phyloP scores from a whole-genome alignment of 92 coral and sea anemone genomes.

The Zoanthus solanderi region DNA sequence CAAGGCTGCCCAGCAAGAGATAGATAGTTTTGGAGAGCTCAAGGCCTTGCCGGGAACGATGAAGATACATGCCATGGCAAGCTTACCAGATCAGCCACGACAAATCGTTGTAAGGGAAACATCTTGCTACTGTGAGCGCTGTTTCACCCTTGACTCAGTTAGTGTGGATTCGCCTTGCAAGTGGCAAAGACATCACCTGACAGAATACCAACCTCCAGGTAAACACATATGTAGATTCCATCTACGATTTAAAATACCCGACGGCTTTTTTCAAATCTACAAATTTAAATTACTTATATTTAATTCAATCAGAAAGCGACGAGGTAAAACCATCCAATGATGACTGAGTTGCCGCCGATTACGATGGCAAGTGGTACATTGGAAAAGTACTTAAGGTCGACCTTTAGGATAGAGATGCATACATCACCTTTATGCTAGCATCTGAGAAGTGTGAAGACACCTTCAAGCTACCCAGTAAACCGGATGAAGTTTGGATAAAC shows the following conservation, averaged over 20 bases:
- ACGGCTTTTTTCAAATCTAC: not conserved
- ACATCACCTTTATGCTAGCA: conserved; percentile 14
- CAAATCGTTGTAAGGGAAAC: conserved; percentile 55
- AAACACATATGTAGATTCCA: not conserved
- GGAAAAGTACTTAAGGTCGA: conserved; percentile 31
- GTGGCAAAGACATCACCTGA: conserved; percentile 7
- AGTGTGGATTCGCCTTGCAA: conserved; percentile 14
- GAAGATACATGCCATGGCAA: conserved; percentile 60
- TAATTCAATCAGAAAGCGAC: not conserved
- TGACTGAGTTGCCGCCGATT: conserved; percentile 14
- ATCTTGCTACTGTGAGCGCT: conserved; percentile 54
- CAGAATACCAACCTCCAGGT: conserved; percentile 4
- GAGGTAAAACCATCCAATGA: conserved; percentile 5
- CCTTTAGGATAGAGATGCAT: not conserved
- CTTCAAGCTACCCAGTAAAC: conserved; percentile 21
- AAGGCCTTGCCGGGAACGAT: conserved; percentile 53
- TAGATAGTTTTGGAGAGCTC: conserved; percentile 33
- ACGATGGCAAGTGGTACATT: conserved; percentile 22
- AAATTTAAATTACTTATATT: not conserved
- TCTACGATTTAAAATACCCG: not conserved
- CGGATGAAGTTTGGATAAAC: conserved; percentile 35
- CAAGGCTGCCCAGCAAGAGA: conserved; percentile 28
- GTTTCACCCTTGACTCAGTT: conserved; percentile 33
- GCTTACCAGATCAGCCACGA: not conserved
- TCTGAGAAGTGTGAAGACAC: not conserved